Base-by-base conservation (phyloP, 2,113 vertebrate genomes). In the Centrocercus urophasianus region DNA sequence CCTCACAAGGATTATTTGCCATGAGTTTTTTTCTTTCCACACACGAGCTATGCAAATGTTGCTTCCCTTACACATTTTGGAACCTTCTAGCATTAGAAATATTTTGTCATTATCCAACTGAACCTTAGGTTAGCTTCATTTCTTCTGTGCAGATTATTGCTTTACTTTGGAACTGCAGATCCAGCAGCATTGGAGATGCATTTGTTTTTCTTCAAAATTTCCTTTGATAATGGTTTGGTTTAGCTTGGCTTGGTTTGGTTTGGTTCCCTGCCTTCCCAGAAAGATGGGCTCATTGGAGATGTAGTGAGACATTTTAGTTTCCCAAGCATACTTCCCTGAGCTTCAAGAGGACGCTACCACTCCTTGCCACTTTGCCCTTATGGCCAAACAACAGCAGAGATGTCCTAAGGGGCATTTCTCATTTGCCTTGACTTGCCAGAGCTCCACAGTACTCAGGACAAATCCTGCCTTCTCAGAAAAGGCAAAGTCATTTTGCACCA, bases 401-500 rank as follows among this genome's bases (percentile, higher is more conserved):
- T 71, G 27, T 10, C 36, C 38, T 2, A 2, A 52, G 24, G 32
- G 1, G 5, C 1, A 3, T 10, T 32, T 66, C 67, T 91, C n/a
- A 25, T 88, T n/a, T 77, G 42, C 65, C 61, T 77, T 74, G 47
- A 27, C 22, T 90, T 74, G 38, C 40, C 43, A 50, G 75, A 50
- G 60, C 50, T 73, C 42, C 59, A 13, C 21, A 18, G 40, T 16
- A 38, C 32, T 4, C 17, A 64, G 74, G 43, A 54, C 61, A 57
- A 34, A 94, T 75, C 45, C 92, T 93, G 84, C 67, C 84, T 85
- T 57, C 5, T 1, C 48, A 27, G 47, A 61, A 64, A 42, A 88
- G n/a, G 71, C 50, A 21, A 60, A 95, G 73, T 69, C 1, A 1
- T 50, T 85, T 90, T 91, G 50, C 81, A 96, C 88, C 95, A 95